These are phyloP conservation scores for Uloborus diversus DNA, from an alignment of 1,140 invertebrate genomes.

Conservation along the genomic window DNA sequence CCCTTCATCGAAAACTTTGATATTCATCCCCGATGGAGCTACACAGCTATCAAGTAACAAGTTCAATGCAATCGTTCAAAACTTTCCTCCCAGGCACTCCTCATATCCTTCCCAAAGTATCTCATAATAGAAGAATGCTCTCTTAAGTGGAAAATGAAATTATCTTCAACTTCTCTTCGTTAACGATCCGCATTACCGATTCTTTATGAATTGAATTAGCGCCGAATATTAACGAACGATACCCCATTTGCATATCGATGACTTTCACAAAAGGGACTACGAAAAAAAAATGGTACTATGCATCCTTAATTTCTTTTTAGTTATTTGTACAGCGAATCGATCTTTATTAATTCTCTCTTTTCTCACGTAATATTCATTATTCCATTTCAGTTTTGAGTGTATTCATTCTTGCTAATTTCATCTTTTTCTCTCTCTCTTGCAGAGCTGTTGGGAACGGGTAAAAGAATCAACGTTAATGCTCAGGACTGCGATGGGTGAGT, in stretches of 20 bases:
- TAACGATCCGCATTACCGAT: slow-evolving; percentile 27
- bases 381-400: background rate
- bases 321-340: too few species aligned
- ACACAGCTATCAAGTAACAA: too few species aligned
- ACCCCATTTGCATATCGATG: slow-evolving; percentile 32
- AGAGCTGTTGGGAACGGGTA: slow-evolving; percentile 47
- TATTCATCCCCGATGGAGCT: too few species aligned
- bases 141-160: background rate
- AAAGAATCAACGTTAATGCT: slow-evolving; percentile 41
- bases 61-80: too few species aligned
- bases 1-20: too few species aligned
- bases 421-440: slow-evolving; percentile 5
- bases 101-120: too few species aligned
- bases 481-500: slow-evolving; percentile 55
- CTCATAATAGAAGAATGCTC: background rate
- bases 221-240: slow-evolving; percentile 25
- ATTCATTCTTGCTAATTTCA: background rate
- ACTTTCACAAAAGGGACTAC: background rate
- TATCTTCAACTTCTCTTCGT: background rate
- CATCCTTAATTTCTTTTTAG: too few species aligned
- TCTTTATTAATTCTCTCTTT: too few species aligned
- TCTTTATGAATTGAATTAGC: slow-evolving; percentile 21
- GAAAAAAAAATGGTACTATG: too few species aligned
- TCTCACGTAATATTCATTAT: too few species aligned
- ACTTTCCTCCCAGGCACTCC: too few species aligned